phyloP scores from a whole-genome alignment of 2,888 invertebrate species.

The Gryllus longicercus region DNA sequence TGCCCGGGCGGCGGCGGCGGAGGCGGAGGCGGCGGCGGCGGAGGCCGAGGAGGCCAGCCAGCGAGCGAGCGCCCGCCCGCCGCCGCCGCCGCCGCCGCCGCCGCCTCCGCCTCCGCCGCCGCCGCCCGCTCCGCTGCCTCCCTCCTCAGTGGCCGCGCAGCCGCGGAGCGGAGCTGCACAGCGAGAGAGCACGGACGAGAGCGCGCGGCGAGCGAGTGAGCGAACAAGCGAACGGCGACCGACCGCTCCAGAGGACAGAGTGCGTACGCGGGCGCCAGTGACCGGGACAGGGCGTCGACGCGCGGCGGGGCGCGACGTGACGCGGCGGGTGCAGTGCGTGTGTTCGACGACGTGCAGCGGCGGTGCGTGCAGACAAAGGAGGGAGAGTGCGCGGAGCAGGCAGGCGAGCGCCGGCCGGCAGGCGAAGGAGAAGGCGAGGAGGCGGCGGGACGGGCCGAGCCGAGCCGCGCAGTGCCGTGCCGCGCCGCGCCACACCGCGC shows the following conservation, averaged over 20 bases:
- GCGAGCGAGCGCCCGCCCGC: background rate
- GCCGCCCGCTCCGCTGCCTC: no score
- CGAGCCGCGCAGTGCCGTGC: background rate
- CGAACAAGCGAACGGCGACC: background rate
- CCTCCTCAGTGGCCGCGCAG: no score
- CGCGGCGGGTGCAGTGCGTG: background rate
- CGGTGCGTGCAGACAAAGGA: background rate
- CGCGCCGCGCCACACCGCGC: background rate
- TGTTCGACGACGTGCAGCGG: background rate
- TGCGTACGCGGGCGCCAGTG: background rate
- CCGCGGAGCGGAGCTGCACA: no score
- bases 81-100: no score
- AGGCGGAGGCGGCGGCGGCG: background rate
- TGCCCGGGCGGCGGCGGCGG: slow-evolving; percentile 43
- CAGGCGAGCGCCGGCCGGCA: background rate
- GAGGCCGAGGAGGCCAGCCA: slow-evolving; percentile 24
- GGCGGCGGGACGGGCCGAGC: no score
- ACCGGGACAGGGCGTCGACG: background rate
- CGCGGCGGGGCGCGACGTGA: no score
- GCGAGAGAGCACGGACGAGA: background rate
- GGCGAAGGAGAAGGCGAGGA: background rate
- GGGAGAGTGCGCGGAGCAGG: no score
- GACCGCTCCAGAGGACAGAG: background rate
- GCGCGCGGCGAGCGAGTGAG: background rate
- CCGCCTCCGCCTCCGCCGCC: no score